Evolutionary conservation across 2,888 invertebrate species (phyloP), one percentile per base, ranked within the genome.

Genomic region (Stramonita haemastoma): DNA sequence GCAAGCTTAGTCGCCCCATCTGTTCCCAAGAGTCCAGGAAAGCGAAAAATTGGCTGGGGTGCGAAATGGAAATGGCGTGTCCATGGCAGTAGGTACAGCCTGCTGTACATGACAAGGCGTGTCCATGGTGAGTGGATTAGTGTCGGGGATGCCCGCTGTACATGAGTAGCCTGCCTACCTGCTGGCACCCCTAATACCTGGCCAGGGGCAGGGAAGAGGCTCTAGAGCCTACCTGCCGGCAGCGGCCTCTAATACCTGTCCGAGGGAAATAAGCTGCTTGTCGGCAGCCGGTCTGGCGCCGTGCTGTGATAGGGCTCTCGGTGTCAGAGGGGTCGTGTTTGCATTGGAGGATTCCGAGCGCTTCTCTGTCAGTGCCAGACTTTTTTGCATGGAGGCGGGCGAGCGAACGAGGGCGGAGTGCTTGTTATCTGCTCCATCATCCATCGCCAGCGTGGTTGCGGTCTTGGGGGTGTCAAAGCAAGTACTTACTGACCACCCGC

Each of bases 301-400:
- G 5, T 81, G 81, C 34, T 81, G 29, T 81, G 81, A 81, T 29
- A 81, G 34, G 34, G 81, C 34, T 22, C 11, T 34, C 34, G 34
- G 81, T 81, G 81, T 81, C 81, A 81, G 81, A 29, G n/a, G 81
- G 81, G 34, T 13, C 34, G 81, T 81, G 81, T 81, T 81, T 81
- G 26, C 34, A 15, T 81, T 81, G 29, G 81, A 34, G 81, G 81
- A 81, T 81, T 26, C 81, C 81, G 17, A 34, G 34, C 81, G 34
- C 81, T 81, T 22, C 22, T 81, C 34, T 81, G 81, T 29, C 34
- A 6, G 34, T 29, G 34, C 34, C 32, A 29, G 34, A 2, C 17
- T 34, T 26, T 81, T 34, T 46, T 2, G 46, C 4, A 8, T 46
- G 2, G 46, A 46, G 46, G 46, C 46, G 46, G 8, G 8, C 46